Evolutionary conservation across 2,797 vertebrate species (phyloP), one percentile per base, ranked within the genome.

Genomic region (Heterohyrax brucei): DNA sequence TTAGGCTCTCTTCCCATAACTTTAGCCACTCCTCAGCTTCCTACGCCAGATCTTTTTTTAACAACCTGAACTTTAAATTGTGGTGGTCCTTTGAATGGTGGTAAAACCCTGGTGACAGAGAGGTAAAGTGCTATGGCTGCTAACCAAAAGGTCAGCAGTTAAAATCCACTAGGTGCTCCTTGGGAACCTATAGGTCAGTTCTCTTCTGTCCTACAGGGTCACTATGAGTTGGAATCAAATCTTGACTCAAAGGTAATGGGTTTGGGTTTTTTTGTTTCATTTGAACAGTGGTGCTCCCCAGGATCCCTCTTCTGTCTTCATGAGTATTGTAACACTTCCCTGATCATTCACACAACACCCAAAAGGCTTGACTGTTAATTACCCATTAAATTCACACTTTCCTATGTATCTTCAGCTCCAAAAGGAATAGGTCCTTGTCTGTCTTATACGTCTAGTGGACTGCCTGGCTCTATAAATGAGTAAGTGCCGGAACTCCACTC

Each of bases 1-100:
- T 12, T 72, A n/a, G 8, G 56, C 56, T 89, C 44, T 91, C 73
- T 64, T 95, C 64, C 75, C 16, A n/a, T n/a, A 28, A 90, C 78
- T 86, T 73, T 14, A 70, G 66, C 24, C 73, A 70, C 10, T 72
- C 44, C 10, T 86, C 64, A 64, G 22, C 87, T 30, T 73, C 33
- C 30, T 83, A 24, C 16, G n/a, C 14, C 7, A 82, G n/a, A 76
- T 79, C 44, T 81, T 91, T 64, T 64, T 48, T 53, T 70, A 80
- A 76, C 68, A 91, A 18, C 33, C 48, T 66, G 72, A 48, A 7
- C 64, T 64, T 1, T 85, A 8, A 84, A 90, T 26, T 10, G 46
- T 46, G 14, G 21, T 79, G 3, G 5, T 72, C 10, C 64, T 75
- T 1, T 79, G 9, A 83, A 89, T 16, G 10, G 39, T 44, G 13